These are phyloP conservation scores for Zeus faber DNA, from an alignment of 2,113 vertebrate species.

Conservation along the genomic window DNA sequence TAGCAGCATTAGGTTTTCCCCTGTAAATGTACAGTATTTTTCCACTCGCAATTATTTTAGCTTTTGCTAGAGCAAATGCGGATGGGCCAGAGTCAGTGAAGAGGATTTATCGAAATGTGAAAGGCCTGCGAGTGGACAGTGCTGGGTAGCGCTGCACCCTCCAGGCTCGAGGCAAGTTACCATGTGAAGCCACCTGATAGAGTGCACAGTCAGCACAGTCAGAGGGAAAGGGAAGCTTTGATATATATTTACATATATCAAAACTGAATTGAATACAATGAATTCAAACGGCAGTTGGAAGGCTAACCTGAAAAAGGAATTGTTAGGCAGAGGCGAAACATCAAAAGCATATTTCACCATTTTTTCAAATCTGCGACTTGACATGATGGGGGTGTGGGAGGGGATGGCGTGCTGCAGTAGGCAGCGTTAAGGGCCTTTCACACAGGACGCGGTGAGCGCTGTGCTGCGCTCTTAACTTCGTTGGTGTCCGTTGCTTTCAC, in stretches of 20 bases:
- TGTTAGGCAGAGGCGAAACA: conserved; percentile 66
- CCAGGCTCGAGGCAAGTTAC: too few species aligned
- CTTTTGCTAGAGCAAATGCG: not conserved
- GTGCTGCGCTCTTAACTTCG: too few species aligned
- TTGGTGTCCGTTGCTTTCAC: too few species aligned
- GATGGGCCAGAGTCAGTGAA: conserved; percentile 8
- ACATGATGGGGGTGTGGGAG: conserved; percentile 16
- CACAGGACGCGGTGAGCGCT: too few species aligned
- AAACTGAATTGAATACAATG: too few species aligned
- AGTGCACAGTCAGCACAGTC: too few species aligned
- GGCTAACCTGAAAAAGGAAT: conserved; percentile 62
- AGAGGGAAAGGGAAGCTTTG: too few species aligned
- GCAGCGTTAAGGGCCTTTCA: too few species aligned
- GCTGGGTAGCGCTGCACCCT: conserved; percentile 11
- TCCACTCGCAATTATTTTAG: conserved; percentile 12
- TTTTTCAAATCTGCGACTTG: conserved; percentile 42
- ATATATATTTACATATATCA: not conserved
- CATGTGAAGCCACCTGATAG: too few species aligned
- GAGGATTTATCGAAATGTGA: not conserved
- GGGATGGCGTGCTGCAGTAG: conserved; percentile 42
- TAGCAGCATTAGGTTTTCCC: not conserved
- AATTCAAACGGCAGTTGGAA: too few species aligned
- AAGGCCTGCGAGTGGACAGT: conserved; percentile 11
- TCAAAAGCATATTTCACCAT: conserved; percentile 49
- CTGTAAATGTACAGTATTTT: not conserved